Evolutionary conservation across 2,797 vertebrate species (phyloP).

Genomic region (Periophthalmus magnuspinnatus): DNA sequence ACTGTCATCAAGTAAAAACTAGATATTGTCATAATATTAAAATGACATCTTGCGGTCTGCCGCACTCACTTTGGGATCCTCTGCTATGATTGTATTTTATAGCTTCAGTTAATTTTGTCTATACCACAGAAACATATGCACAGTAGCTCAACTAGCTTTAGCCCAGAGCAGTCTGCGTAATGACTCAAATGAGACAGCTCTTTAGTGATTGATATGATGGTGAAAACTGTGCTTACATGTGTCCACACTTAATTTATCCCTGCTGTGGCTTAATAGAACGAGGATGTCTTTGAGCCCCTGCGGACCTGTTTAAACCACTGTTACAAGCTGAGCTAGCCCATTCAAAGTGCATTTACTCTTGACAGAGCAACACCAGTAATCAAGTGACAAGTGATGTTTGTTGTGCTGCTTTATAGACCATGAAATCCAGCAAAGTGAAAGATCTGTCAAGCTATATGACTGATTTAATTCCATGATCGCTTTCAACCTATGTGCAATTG

Average conservation of each 20-base stretch:
- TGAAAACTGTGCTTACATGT: conserved; percentile 9
- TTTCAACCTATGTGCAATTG: neutral
- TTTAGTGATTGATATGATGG: neutral
- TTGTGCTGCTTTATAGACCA: neutral
- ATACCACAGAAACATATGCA: neutral
- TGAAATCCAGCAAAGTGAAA: neutral
- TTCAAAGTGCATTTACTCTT: neutral
- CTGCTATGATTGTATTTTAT: neutral
- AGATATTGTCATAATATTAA: too few relatives aligned
- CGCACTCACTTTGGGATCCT: too few relatives aligned
- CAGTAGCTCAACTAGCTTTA: neutral
- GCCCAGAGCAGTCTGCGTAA: neutral
- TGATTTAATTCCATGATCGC: neutral
- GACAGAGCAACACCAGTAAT: neutral
- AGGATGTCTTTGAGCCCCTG: neutral
- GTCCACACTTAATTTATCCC: neutral
- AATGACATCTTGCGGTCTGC: too few relatives aligned
- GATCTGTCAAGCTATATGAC: neutral
- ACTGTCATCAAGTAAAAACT: too few relatives aligned
- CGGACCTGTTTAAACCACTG: neutral
- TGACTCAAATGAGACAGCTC: neutral
- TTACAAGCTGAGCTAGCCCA: neutral
- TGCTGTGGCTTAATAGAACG: neutral
- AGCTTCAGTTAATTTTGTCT: neutral
- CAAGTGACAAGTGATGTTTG: conserved; percentile 2